phyloP scores from a whole-genome alignment of 2,888 invertebrate genomes.

The Anaspis maculata region DNA sequence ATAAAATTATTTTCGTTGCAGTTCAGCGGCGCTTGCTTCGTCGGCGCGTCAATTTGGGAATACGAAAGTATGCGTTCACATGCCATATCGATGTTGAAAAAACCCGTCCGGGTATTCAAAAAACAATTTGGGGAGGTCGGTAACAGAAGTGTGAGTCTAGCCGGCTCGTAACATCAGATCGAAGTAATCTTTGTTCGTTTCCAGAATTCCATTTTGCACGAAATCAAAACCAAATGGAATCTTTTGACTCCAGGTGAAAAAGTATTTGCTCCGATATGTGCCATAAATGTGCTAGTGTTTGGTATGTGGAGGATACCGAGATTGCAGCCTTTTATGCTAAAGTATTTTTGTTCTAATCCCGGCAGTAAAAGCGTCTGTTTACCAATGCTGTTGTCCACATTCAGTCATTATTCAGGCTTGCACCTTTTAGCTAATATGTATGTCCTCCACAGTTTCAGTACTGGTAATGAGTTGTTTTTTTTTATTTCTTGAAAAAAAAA shows the following conservation, averaged over 20 bases:
- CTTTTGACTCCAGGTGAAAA: conserved; percentile 63
- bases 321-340: conserved; percentile 65
- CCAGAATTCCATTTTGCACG: conserved; percentile 35
- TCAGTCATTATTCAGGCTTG: conserved; percentile 82
- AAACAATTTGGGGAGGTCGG: conserved; percentile 20
- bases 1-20: conserved; percentile 21
- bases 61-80: conserved; percentile 65
- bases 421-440: conserved; percentile 95
- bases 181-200: conserved; percentile 10
- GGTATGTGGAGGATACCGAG: conserved; percentile 71
- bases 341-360: conserved; percentile 80
- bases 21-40: conserved; percentile 54
- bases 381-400: conserved; percentile 90
- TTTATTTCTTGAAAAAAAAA: too few relatives aligned
- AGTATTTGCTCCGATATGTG: conserved; percentile 72
- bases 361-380: conserved; percentile 65
- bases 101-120: conserved; percentile 48
- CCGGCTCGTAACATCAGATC: neutral
- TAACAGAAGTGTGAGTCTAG: conserved; percentile 19
- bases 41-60: conserved; percentile 77
- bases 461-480: too few relatives aligned
- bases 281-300: conserved; percentile 71
- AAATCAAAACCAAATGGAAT: conserved; percentile 60
- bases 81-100: conserved; percentile 47
- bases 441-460: conserved; percentile 79